Conservation (phyloP, 1,140 invertebrate genomes). For the Maniola jurtina region DNA sequence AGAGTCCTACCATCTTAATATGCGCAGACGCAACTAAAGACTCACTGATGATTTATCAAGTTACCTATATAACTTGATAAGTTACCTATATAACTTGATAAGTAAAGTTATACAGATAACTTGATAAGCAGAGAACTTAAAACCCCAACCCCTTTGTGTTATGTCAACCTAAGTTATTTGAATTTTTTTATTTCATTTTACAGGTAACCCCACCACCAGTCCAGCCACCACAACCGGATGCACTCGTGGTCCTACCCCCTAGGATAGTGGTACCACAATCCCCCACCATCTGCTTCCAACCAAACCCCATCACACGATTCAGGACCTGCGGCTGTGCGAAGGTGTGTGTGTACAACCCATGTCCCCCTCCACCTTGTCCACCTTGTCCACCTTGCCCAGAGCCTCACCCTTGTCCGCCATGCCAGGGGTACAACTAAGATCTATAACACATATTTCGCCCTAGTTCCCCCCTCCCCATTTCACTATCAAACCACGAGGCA, state of each 20-base stretch:
- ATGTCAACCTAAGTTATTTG: too few relatives aligned
- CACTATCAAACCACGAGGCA: too few relatives aligned
- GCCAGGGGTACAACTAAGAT: too few relatives aligned
- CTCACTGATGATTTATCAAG: too few relatives aligned
- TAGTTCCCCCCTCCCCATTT: too few relatives aligned
- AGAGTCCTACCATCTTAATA: too few relatives aligned
- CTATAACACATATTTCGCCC: too few relatives aligned
- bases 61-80: too few relatives aligned
- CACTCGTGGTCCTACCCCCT: conserved; percentile 45
- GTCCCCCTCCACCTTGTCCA: conserved; percentile 20
- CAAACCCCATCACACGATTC: conserved; percentile 45
- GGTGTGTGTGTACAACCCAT: conserved; percentile 25
- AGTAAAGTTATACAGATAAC: too few relatives aligned
- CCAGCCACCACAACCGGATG: conserved; percentile 38
- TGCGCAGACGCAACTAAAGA: too few relatives aligned
- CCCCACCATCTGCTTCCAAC: conserved; percentile 52
- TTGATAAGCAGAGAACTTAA: too few relatives aligned
- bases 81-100: too few relatives aligned
- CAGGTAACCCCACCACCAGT: conserved; percentile 51
- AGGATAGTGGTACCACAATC: conserved; percentile 50
- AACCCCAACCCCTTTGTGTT: not conserved
- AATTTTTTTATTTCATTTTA: conserved; percentile 9
- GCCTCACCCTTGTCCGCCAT: conserved; percentile 13
- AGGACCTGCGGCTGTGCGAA: conserved; percentile 40
- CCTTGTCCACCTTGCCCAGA: conserved; percentile 19